Conservation (phyloP, 1,140 invertebrate species). For the Chionoecetes opilio region DNA sequence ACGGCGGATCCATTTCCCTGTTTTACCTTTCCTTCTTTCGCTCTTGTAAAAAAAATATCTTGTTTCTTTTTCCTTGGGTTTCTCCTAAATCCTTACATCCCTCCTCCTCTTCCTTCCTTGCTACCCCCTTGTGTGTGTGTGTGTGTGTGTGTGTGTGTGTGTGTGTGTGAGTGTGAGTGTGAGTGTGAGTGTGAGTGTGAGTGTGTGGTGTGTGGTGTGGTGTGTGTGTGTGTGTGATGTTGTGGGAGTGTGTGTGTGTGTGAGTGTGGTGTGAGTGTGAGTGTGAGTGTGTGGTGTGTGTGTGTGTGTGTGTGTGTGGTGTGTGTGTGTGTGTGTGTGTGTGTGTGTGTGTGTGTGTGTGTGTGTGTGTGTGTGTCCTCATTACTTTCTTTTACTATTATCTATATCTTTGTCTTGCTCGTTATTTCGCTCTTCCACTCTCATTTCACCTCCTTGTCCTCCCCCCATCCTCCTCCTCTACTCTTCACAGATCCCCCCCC, state of each 20-base stretch:
- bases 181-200: constrained; percentile 36
- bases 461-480: background rate
- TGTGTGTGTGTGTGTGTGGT: background rate
- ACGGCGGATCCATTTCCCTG: constrained; percentile 3
- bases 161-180: constrained; percentile 49
- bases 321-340: background rate
- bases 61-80: background rate
- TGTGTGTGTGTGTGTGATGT: background rate
- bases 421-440: background rate
- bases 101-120: background rate
- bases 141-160: constrained; percentile 54
- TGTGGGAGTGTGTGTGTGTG: no score
- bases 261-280: background rate
- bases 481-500: no score
- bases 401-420: background rate
- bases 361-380: background rate
- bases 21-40: constrained; percentile 18
- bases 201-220: constrained; percentile 34
- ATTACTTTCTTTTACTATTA: background rate
- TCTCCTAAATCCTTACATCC: background rate
- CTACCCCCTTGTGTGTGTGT: background rate
- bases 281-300: background rate
- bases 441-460: background rate
- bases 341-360: constrained; percentile 16
- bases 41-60: no score